Percentiles rank a stretch among this genome's conserved stretches.
These are phyloP conservation scores for Orthonevra nobilis DNA, from an alignment of 2,888 invertebrate species.

Conservation along the genomic window DNA sequence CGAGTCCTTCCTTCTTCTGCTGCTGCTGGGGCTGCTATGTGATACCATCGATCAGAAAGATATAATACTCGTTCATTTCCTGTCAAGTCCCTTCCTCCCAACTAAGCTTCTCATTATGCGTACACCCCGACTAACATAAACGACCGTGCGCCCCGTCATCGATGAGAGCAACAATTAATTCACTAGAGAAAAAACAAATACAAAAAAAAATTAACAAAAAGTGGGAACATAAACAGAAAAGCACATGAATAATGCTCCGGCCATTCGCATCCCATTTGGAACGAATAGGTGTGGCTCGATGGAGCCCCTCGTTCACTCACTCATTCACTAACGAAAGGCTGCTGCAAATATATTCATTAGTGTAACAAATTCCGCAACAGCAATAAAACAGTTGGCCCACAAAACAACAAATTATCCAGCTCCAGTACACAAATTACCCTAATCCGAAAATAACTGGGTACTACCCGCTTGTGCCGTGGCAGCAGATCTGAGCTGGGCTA, in stretches of 20 bases:
- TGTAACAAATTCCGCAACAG: constrained; percentile 64
- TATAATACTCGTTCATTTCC: constrained; percentile 38
- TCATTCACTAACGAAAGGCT: constrained; percentile 52
- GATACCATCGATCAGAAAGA: constrained; percentile 49
- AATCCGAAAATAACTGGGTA: constrained; percentile 65
- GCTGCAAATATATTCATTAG: constrained; percentile 68
- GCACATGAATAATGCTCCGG: constrained; percentile 53
- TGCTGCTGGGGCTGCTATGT: not conserved
- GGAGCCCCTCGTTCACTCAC: not conserved
- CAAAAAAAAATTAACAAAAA: constrained; percentile 15
- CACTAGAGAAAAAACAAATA: constrained; percentile 1
- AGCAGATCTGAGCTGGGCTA: constrained; percentile 33
- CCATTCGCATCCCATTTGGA: constrained; percentile 38
- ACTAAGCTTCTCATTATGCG: constrained; percentile 9
- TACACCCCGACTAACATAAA: not conserved
- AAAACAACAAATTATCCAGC: constrained; percentile 70
- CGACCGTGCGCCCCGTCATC: too few species aligned
- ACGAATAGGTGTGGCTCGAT: constrained; percentile 27
- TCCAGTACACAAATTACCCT: constrained; percentile 70
- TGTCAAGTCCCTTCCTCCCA: not conserved
- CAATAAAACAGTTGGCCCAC: constrained; percentile 70
- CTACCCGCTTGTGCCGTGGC: constrained; percentile 22
- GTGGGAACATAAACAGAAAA: constrained; percentile 19
- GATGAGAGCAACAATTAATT: constrained; percentile 66
- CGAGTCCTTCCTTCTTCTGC: constrained; percentile 16